Conservation (phyloP, 1,140 invertebrate genomes). For the Sweltsa coloradensis region DNA sequence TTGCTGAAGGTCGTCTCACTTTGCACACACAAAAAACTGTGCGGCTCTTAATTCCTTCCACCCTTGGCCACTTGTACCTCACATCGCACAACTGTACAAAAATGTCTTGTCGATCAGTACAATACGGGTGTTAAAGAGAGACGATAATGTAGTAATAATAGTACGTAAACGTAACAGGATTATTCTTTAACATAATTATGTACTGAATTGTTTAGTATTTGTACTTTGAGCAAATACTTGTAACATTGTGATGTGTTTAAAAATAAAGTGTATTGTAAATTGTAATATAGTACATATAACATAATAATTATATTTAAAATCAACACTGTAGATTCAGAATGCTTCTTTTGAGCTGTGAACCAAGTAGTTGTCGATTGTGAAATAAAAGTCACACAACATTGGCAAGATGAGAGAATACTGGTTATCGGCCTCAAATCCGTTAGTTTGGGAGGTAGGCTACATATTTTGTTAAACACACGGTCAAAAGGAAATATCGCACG, state of each 20-base stretch:
- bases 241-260: conserved; percentile 1
- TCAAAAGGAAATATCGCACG: too few relatives aligned
- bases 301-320: neutral
- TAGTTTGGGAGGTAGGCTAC: neutral
- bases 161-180: too few relatives aligned
- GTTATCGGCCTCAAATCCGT: neutral
- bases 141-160: too few relatives aligned
- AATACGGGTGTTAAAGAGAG: too few relatives aligned
- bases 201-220: conserved; percentile 9
- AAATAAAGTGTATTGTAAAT: neutral
- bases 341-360: neutral
- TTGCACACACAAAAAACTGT: too few relatives aligned
- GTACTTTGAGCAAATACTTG: conserved; percentile 12
- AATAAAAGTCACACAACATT: neutral
- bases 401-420: conserved; percentile 14
- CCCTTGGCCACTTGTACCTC: too few relatives aligned
- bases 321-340: neutral
- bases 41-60: too few relatives aligned
- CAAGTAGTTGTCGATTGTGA: neutral
- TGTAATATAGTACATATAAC: neutral
- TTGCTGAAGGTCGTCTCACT: too few relatives aligned
- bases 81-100: too few relatives aligned
- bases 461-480: too few relatives aligned
- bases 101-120: too few relatives aligned
- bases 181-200: too few relatives aligned